Evolutionary conservation across 2,888 invertebrate species (phyloP), one percentile per base, ranked within the genome.

Genomic region (Maniola hyperantus): DNA sequence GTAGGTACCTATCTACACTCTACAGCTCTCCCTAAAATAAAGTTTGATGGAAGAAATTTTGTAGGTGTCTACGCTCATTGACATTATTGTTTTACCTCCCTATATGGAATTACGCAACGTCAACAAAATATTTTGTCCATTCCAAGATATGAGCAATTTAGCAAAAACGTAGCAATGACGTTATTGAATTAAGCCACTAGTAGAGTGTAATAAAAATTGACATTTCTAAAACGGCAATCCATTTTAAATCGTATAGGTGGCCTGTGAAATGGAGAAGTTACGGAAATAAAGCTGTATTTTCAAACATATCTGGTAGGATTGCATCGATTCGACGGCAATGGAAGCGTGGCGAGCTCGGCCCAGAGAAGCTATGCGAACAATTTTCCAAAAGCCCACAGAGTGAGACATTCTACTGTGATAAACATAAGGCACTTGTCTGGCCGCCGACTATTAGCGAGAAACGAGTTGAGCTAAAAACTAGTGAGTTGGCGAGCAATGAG

Each of bases 361-460:
- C 80, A 83, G 70, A 77, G 75, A 76, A 73, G 85, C 88, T 85
- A 89, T 88, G 87, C 82, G 80, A 80, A 83, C 86, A 83, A 89
- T 90, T 89, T 85, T 81, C 82, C 86, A 85, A 85, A 85, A 85
- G 83, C 82, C 81, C 84, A 79, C 82, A 74, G 79, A 89, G 82
- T 87, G 87, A 87, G 88, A 87, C 86, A 82, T 85, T 82, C 63
- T 78, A 75, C 82, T 81, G 81, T 82, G 87, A 88, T 88, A 87
- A 86, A 83, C 82, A 83, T 81, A 80, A 26, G 26, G 4, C 26
- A 26, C 2, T 26, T 26, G 26, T 26, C 26, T 26, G 26, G 4
- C 26, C 26, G 26, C 26, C 26, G 26, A 26, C 26, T 1, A 26
- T 26, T 26, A 26, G 26, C 26, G 26, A 26, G 4, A 26, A 2